A percentile compares a stretch with the other conserved stretches of the same genome.
Evolutionary conservation across 2,113 vertebrate genomes (phyloP).

Genomic region (Forbesichthys agassizii): DNA sequence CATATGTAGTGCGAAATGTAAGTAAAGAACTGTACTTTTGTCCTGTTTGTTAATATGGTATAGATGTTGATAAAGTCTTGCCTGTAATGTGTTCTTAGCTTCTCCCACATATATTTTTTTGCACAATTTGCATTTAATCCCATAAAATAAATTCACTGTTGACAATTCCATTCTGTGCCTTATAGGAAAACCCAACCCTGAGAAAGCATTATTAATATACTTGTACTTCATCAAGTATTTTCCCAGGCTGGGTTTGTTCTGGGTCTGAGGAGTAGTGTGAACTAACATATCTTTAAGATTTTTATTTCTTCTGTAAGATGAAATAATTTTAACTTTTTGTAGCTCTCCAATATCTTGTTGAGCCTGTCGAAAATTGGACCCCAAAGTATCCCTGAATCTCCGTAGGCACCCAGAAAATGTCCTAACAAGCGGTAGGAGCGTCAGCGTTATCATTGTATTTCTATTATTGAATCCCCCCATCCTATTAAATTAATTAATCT

Average conservation of each 20-base stretch:
- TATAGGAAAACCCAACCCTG: background rate
- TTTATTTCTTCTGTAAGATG: background rate
- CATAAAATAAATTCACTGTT: background rate
- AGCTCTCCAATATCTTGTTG: too few species aligned
- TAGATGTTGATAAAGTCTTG: background rate
- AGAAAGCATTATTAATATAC: background rate
- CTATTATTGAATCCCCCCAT: too few species aligned
- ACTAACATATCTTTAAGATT: background rate
- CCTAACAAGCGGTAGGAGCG: too few species aligned
- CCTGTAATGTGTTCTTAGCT: background rate
- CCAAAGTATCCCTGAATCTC: too few species aligned
- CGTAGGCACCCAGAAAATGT: too few species aligned
- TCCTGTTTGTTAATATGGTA: background rate
- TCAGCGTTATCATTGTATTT: too few species aligned
- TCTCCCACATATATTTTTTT: background rate
- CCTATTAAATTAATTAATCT: too few species aligned
- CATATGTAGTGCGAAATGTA: background rate
- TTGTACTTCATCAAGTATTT: background rate
- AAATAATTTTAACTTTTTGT: background rate
- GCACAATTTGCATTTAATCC: background rate
- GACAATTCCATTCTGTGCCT: background rate
- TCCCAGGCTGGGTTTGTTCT: background rate
- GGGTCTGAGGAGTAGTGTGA: background rate
- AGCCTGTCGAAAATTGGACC: too few species aligned
- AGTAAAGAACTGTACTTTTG: background rate